Conservation (phyloP, 2,113 vertebrate species). For the Myotis yumanensis region DNA sequence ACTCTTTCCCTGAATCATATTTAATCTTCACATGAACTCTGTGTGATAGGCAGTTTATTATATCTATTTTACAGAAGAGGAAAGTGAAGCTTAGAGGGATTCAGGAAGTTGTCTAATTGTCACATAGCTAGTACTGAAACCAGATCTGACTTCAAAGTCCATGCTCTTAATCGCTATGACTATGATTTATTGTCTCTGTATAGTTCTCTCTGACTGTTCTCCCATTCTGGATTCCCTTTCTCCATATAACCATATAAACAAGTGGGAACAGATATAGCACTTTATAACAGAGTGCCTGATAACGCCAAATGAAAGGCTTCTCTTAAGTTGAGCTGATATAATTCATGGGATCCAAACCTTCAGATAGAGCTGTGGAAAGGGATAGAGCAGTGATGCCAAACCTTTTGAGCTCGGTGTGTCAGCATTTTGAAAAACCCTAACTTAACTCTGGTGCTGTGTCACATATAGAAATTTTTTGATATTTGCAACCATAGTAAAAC, state of each 20-base stretch:
- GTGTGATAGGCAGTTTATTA: not conserved
- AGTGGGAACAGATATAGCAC: not conserved
- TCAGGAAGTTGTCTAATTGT: not conserved
- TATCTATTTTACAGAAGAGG: slow-evolving; percentile 10
- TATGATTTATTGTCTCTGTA: not conserved
- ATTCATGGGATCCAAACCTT: not conserved
- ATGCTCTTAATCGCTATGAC: not conserved
- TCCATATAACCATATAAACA: not conserved
- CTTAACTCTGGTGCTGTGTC: too few relatives aligned
- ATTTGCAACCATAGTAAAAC: too few relatives aligned
- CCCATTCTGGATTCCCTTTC: not conserved
- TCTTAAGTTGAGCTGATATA: not conserved
- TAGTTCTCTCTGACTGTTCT: not conserved
- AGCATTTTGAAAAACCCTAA: too few relatives aligned
- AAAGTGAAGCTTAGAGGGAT: not conserved
- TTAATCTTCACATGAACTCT: not conserved
- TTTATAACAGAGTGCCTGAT: not conserved
- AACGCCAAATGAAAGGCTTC: not conserved
- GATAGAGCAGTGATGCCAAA: not conserved
- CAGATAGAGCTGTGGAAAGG: not conserved
- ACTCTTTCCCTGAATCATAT: not conserved
- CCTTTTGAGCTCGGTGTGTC: too few relatives aligned
- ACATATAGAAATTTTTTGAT: too few relatives aligned
- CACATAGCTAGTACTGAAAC: not conserved
- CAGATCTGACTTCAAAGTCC: not conserved